phyloP scores from a whole-genome alignment of 1,140 invertebrate genomes.

The Lethocerus indicus region DNA sequence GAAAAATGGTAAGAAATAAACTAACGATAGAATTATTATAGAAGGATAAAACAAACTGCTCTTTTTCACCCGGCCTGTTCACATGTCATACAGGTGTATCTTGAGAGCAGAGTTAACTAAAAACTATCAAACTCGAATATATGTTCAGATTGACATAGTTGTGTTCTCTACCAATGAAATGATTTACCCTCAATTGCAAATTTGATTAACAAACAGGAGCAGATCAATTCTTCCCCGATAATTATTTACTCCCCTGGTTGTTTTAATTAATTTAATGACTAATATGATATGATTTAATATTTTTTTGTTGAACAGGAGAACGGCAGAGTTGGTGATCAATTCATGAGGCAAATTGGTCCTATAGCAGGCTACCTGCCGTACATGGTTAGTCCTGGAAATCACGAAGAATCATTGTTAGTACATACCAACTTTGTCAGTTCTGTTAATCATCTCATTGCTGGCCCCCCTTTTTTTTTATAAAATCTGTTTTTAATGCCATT shows the following conservation, averaged over 20 bases:
- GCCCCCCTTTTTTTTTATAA: neutral
- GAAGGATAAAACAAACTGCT: too few species aligned
- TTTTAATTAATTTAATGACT: too few species aligned
- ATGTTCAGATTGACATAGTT: neutral
- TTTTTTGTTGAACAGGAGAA: conserved; percentile 5
- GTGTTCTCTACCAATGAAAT: neutral
- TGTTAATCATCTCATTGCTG: neutral
- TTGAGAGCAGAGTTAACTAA: too few species aligned
- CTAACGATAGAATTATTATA: too few species aligned
- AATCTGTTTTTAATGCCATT: neutral
- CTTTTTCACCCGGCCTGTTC: too few species aligned
- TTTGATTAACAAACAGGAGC: neutral
- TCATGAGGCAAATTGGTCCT: conserved; percentile 75
- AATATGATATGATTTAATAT: too few species aligned
- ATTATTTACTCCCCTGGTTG: too few species aligned
- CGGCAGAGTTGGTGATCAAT: conserved; percentile 58
- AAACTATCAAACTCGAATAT: neutral
- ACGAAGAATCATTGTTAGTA: conserved; percentile 62
- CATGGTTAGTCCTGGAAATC: conserved; percentile 83
- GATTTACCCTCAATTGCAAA: neutral
- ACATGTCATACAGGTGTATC: too few species aligned
- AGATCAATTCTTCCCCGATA: neutral
- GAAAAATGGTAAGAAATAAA: too few species aligned
- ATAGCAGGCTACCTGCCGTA: conserved; percentile 77
- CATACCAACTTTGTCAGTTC: conserved; percentile 1